These are phyloP conservation scores for Chrysochloris asiatica DNA, from an alignment of 2,113 vertebrate species.

Conservation along the genomic window DNA sequence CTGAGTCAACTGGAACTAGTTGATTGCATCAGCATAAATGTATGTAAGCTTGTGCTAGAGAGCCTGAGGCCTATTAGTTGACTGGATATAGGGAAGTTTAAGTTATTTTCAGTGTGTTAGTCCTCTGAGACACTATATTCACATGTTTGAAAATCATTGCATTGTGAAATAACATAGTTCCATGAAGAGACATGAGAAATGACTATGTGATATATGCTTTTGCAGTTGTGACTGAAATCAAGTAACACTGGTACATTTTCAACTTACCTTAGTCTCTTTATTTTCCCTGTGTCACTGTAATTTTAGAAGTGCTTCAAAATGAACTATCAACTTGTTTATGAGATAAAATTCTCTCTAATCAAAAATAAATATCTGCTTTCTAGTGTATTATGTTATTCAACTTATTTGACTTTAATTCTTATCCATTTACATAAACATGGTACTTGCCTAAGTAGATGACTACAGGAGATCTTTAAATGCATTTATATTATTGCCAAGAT, in stretches of 20 bases:
- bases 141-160: background rate
- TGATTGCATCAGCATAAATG: background rate
- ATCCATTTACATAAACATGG: slow-evolving; percentile 75
- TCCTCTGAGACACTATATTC: background rate
- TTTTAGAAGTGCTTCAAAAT: slow-evolving; percentile 52
- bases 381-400: slow-evolving; percentile 65
- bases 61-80: background rate
- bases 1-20: background rate
- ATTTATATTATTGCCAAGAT: slow-evolving; percentile 78
- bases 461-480: slow-evolving; percentile 74
- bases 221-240: background rate
- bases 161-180: background rate
- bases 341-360: slow-evolving; percentile 23
- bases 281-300: background rate
- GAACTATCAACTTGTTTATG: slow-evolving; percentile 55
- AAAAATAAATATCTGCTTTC: slow-evolving; percentile 71
- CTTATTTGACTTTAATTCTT: slow-evolving; percentile 82
- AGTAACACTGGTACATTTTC: background rate
- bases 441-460: slow-evolving; percentile 69
- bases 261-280: background rate
- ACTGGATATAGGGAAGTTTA: background rate
- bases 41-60: background rate
- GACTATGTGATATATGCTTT: background rate
- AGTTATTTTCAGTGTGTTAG: background rate
- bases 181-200: background rate